These are phyloP conservation scores for Caenorhabditis sp. DNA, from an alignment of 2,888 invertebrate species.

Conservation along the genomic window DNA sequence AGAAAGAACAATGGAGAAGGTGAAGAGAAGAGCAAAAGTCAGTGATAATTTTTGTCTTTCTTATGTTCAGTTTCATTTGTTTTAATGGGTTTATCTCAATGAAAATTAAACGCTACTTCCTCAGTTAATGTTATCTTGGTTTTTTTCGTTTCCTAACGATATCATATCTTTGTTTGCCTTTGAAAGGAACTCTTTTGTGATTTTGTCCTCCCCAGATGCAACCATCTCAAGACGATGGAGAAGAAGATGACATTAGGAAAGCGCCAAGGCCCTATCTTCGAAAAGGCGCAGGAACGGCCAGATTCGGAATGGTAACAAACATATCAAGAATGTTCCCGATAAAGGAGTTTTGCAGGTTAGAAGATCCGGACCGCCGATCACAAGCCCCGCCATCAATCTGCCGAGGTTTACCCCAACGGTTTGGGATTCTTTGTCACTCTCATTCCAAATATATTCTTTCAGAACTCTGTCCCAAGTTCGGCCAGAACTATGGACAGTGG, in stretches of 20 bases:
- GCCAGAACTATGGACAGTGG: slow-evolving; percentile 60
- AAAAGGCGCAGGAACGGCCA: slow-evolving; percentile 58
- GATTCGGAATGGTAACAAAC: slow-evolving; percentile 42
- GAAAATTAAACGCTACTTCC: too few species aligned
- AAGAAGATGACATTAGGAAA: background rate
- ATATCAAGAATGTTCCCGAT: too few species aligned
- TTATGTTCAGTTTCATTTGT: too few species aligned
- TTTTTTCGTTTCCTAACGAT: too few species aligned
- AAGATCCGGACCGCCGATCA: background rate
- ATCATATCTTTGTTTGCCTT: too few species aligned
- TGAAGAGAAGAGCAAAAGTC: too few species aligned
- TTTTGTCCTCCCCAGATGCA: background rate
- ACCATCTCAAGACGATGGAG: background rate
- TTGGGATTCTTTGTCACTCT: background rate
- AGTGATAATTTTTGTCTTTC: too few species aligned
- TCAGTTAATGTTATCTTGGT: too few species aligned
- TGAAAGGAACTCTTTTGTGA: background rate
- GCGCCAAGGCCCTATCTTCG: slow-evolving; percentile 34
- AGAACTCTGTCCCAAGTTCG: slow-evolving; percentile 33
- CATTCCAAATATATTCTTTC: background rate
- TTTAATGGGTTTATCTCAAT: too few species aligned
- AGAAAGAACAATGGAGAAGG: too few species aligned
- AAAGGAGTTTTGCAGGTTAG: slow-evolving; percentile 9
- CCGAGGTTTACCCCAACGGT: slow-evolving; percentile 55
- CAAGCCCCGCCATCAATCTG: slow-evolving; percentile 30